A percentile compares a stretch with the other conserved stretches of the same genome.
These are phyloP conservation scores for Paracanthobrama guichenoti DNA, from an alignment of 2,113 vertebrate species.

Conservation along the genomic window DNA sequence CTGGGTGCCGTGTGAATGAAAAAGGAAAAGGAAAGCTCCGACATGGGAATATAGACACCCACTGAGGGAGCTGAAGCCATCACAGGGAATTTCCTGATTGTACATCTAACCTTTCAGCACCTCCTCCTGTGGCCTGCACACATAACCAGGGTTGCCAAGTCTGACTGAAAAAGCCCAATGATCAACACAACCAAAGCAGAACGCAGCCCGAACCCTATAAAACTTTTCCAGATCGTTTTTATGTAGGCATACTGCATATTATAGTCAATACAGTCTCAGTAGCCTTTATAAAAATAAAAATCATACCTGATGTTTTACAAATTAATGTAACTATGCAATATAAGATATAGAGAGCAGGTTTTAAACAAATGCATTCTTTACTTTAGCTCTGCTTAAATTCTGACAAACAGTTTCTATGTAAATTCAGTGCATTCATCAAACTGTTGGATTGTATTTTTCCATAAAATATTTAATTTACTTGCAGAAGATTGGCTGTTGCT, in stretches of 20 bases:
- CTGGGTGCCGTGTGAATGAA: slow-evolving; percentile 57
- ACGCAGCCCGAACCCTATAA: not conserved
- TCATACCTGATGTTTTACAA: not conserved
- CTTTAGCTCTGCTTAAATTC: not conserved
- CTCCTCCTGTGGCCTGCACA: slow-evolving; percentile 40
- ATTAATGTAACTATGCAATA: not conserved
- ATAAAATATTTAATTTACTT: no score
- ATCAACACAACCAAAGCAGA: not conserved
- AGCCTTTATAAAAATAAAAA: not conserved
- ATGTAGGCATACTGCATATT: not conserved
- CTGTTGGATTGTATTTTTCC: no score
- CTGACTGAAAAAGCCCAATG: not conserved
- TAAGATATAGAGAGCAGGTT: no score
- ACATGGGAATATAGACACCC: slow-evolving; percentile 55
- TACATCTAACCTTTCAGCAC: slow-evolving; percentile 71
- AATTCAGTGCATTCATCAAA: not conserved
- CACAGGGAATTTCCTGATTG: slow-evolving; percentile 69
- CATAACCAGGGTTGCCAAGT: not conserved
- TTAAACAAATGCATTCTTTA: not conserved
- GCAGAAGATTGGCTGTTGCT: not conserved
- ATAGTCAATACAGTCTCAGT: not conserved
- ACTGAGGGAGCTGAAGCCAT: slow-evolving; percentile 60
- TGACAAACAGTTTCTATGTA: not conserved
- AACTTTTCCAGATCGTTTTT: not conserved
- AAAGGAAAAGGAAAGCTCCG: slow-evolving; percentile 61